Evolutionary conservation across 2,797 vertebrate genomes (phyloP), one percentile per base, ranked within the genome.

Genomic region (Lutjanus argentimaculatus): DNA sequence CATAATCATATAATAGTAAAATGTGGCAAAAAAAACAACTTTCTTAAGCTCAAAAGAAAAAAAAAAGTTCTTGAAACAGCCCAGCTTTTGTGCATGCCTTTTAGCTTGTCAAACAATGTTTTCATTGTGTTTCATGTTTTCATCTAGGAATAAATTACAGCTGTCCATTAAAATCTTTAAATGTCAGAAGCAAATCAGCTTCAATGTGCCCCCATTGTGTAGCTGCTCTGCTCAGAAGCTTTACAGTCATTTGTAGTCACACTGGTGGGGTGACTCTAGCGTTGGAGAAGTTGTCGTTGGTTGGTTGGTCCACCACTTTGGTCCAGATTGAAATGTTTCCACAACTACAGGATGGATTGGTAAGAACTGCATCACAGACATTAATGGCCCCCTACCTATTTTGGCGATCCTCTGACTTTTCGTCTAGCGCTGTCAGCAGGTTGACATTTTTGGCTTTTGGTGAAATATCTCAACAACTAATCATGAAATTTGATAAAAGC

Each of bases 1-100:
- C 61, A 16, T 62, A 48, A 79, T 36, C 13, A 52, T 15, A 62
- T 2, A 43, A 68, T 61, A 14, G 14, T 46, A 45, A 77, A 63
- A 73, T 65, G 40, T 56, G 64, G 17, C 16, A 25, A 75, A 25
- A 25, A 59, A 56, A 56, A 7, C 19, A 4, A 49, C 48, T 56
- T 57, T 42, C 13, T n/a, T 14, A 25, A 6, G 7, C 51, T 13
- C 4, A 51, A 61, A 19, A 9, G 15, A 55, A 15, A 51, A 17
- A 19, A 22, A 13, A 17, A 1, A 40, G 4, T 57, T 19, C 40
- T 19, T 68, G 40, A 82, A 77, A 73, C 45, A 48, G 19, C 12
- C 1, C 15, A 25, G 30, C 25, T 51, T 66, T 25, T 25, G 1
- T 67, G 36, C 25, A 21, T 13, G n/a, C 17, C 42, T 53, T 17